Evolutionary conservation across 2,888 invertebrate species (phyloP), one percentile per base, ranked within the genome.

Genomic region (Diadegma fenestrale): DNA sequence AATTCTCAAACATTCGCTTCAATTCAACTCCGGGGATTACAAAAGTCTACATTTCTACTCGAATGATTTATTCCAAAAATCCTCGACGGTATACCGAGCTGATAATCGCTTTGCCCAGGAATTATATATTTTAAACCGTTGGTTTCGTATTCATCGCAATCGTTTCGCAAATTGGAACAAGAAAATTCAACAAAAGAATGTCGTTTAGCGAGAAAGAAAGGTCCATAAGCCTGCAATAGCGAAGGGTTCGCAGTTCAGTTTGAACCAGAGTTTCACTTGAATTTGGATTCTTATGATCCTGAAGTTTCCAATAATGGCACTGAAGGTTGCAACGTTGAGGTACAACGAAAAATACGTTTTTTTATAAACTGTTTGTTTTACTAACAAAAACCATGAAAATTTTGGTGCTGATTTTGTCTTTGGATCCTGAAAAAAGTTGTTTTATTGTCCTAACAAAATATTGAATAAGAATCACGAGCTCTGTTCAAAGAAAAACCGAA

Each of bases 261-360:
- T 64, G 71, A 64, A 75, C 54, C 41, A 19, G n/a, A 43, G 73
- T 45, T 51, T 85, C 64, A 81, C 12, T 22, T 45, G 51, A 8
- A 37, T 33, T 64, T 91, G 71, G 91, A 92, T 92, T 91, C 89
- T 84, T 82, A 83, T 87, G 88, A n/a, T n/a, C n/a, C n/a, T n/a
- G n/a, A n/a, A n/a, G n/a, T n/a, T n/a, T n/a, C n/a, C n/a, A n/a
- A n/a, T n/a, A n/a, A n/a, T n/a, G n/a, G n/a, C n/a, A n/a, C n/a
- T n/a, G n/a, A n/a, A n/a, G n/a, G n/a, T n/a, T n/a, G n/a, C n/a
- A n/a, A n/a, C n/a, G n/a, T n/a, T n/a, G n/a, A n/a, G n/a, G n/a
- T n/a, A n/a, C n/a, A n/a, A n/a, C n/a, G n/a, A n/a, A n/a, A n/a
- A n/a, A n/a, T n/a, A n/a, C n/a, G n/a, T n/a, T n/a, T n/a, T n/a